Evolutionary conservation across 92 coral and sea anemone genomes (phyloP), one percentile per base, ranked within the genome.

Genomic region (Chrysogorgia sp.): DNA sequence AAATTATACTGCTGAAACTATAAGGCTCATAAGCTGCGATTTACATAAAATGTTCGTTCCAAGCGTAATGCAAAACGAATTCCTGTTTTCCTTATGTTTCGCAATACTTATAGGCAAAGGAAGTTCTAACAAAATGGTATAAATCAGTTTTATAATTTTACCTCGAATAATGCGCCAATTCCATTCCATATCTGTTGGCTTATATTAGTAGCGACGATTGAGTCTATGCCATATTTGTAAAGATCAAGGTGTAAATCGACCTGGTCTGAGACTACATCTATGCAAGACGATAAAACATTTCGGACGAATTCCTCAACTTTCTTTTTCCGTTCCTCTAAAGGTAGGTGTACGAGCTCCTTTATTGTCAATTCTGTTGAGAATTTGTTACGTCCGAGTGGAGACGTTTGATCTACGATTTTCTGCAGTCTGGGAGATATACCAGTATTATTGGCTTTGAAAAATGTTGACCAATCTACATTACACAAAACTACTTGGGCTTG

Each of bases 91-190:
- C n/a, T n/a, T n/a, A n/a, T n/a, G n/a, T n/a, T n/a, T n/a, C n/a
- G n/a, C n/a, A n/a, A n/a, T n/a, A n/a, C n/a, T n/a, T n/a, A n/a
- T n/a, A n/a, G n/a, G n/a, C n/a, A n/a, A n/a, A n/a, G n/a, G n/a
- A n/a, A n/a, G n/a, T n/a, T n/a, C n/a, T n/a, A n/a, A n/a, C n/a
- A n/a, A n/a, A n/a, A n/a, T n/a, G n/a, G n/a, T n/a, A n/a, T 37
- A 37, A 37, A 15, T 0, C 69, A 63, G 20, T 2, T 58, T 22
- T 58, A 0, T 29, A 37, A 37, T 34, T 7, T 3, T 61, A 92
- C 97, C 92, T 92, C 97, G 81, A 92, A 92, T 3, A 90, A 82
- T 10, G 91, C 83, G 0, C 80, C 82, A 47, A 92, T 76, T 6
- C 82, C 43, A 12, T 75, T 15, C 43, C 84, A 85, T 13, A 90